A percentile compares a stretch with the other conserved stretches of the same genome.
Conservation (phyloP, 2,888 invertebrate species). For the Apodemia hepburni region DNA sequence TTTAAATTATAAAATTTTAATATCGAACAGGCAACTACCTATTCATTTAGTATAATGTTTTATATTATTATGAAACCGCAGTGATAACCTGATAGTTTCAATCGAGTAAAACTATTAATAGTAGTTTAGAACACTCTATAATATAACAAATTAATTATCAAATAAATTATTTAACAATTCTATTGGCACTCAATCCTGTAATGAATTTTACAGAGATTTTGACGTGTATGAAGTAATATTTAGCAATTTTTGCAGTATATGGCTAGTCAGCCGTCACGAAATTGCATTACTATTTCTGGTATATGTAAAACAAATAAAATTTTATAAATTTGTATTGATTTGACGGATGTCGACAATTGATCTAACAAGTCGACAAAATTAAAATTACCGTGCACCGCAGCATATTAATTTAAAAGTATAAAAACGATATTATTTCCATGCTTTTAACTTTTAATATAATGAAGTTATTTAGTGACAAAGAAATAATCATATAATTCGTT, state of each 20-base stretch:
- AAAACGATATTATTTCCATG: neutral
- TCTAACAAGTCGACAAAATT: no score
- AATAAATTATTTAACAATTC: neutral
- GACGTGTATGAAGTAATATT: constrained; percentile 43
- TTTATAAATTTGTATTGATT: no score
- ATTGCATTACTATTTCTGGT: constrained; percentile 1
- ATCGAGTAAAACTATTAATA: neutral
- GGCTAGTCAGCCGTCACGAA: neutral
- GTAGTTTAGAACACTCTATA: neutral
- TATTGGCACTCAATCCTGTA: constrained; percentile 61
- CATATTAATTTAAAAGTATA: no score
- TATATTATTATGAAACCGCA: neutral
- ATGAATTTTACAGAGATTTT: constrained; percentile 56
- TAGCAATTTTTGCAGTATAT: neutral
- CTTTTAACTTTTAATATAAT: neutral
- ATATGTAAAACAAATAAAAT: no score
- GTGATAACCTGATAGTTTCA: no score
- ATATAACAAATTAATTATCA: neutral
- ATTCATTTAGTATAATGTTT: neutral
- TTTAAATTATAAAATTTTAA: neutral
- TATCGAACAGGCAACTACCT: neutral
- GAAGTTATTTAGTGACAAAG: neutral
- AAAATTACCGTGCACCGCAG: no score
- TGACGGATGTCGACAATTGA: no score
- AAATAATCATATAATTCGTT: neutral